Evolutionary conservation across 2,888 invertebrate genomes (phyloP).

Genomic region (Catotricha subobsoleta): DNA sequence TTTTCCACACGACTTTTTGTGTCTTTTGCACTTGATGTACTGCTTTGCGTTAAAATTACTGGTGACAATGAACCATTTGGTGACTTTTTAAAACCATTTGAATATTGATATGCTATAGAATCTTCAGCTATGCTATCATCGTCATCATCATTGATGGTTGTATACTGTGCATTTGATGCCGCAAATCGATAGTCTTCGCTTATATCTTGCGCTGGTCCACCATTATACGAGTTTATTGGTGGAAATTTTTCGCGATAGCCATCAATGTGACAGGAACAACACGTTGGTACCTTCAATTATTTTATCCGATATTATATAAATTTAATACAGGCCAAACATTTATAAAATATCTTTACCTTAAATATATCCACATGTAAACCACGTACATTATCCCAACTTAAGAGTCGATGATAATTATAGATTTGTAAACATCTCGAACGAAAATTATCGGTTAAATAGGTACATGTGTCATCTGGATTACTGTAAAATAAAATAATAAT

Average conservation of each 20-base stretch:
- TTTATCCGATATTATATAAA: background rate
- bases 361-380: constrained; percentile 72
- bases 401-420: constrained; percentile 61
- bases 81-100: constrained; percentile 14
- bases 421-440: constrained; percentile 68
- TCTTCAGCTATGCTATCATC: constrained; percentile 10
- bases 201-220: constrained; percentile 24
- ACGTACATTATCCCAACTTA: constrained; percentile 64
- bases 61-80: background rate
- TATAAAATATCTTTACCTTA: constrained; percentile 34
- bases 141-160: constrained; percentile 15
- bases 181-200: constrained; percentile 22
- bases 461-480: constrained; percentile 54
- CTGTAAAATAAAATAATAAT: constrained; percentile 34
- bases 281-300: constrained; percentile 45
- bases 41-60: background rate
- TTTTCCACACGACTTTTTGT: constrained; percentile 11
- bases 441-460: constrained; percentile 60
- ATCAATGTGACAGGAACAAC: constrained; percentile 66
- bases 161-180: constrained; percentile 9
- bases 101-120: constrained; percentile 14
- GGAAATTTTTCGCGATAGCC: constrained; percentile 53
- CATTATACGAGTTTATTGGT: constrained; percentile 22
- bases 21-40: background rate
- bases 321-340: background rate